phyloP scores from a whole-genome alignment of 2,113 vertebrate species.

The Probosciger aterrimus region DNA sequence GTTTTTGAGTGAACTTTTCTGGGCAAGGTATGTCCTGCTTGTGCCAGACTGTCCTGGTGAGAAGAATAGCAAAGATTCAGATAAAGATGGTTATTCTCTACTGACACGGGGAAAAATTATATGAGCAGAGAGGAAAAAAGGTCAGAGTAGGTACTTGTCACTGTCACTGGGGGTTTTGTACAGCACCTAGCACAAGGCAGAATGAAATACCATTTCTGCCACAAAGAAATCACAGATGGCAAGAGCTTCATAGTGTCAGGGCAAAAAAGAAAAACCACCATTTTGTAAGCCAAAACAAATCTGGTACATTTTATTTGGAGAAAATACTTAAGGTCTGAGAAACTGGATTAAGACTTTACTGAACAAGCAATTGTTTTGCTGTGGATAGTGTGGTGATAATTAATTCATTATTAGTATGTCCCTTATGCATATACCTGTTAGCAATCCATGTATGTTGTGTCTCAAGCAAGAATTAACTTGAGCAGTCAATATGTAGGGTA shows the following conservation, averaged over 20 bases:
- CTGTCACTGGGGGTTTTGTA: neutral
- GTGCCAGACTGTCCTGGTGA: neutral
- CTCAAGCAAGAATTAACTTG: neutral
- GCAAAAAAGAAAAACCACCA: neutral
- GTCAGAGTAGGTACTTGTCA: neutral
- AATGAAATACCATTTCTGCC: neutral
- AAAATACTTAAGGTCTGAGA: neutral
- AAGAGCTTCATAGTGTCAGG: neutral
- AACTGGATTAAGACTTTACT: neutral
- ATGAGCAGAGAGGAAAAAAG: neutral
- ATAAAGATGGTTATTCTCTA: neutral
- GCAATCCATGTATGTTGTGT: neutral
- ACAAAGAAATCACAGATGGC: neutral
- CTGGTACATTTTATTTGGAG: neutral
- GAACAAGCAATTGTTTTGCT: neutral
- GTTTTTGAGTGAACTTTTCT: neutral
- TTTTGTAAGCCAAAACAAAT: neutral
- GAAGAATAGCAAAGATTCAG: neutral
- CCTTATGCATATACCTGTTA: neutral
- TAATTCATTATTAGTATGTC: neutral
- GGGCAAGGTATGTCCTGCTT: neutral
- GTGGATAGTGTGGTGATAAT: neutral
- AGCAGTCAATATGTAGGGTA: neutral
- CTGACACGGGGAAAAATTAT: neutral
- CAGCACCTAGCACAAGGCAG: neutral